Base-by-base conservation (phyloP, 64 coral and sea anemone species). In the Montipora sp. region DNA sequence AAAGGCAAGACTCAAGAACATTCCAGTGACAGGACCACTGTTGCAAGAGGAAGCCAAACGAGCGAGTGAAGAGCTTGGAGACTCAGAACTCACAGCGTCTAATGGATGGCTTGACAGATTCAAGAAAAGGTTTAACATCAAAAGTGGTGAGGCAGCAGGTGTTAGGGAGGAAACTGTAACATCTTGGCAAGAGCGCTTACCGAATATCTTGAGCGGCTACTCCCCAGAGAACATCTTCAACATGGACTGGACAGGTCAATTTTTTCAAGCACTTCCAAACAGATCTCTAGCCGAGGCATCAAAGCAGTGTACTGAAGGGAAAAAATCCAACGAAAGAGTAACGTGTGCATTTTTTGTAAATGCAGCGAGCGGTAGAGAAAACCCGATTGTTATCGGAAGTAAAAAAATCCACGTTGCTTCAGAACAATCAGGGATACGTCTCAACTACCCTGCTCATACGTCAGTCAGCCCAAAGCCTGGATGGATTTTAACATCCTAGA, bases 41-140 rank as follows among this genome's bases (percentile, higher is more conserved):
- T 27, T 83, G 27, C 80, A 83, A 83, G 58, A 83, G 48, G 65
- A 83, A 65, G 58, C 23, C 80, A 83, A 83, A 83, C 55, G 59
- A 83, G 80, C 80, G 13, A 83, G 58, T 83, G 80, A 83, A 83
- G 58, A 83, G 80, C 58, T 57, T 79, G 77, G 77, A 79, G 77
- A 79, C 48, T 79, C 47, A 51, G 77, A 79, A 79, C 87, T 93
- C 73, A 87, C 49, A 49, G 75, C 83, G 51, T 66, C 83, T 57
- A 93, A 79, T 49, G 83, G 91, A 24, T 92, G 90, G 80, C 73
- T 85, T 75, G 59, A 88, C 48, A 53, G 85, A 57, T 88, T 88
- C 85, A 77, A 84, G 49, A 70, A 92, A 61, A 80, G 82, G 20
- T 84, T 75, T 22, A 92, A 85, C 90, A 75, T 92, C 13, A 60